Base-by-base conservation (phyloP, 1,140 invertebrate genomes). In the Notospermus geniculatus region DNA sequence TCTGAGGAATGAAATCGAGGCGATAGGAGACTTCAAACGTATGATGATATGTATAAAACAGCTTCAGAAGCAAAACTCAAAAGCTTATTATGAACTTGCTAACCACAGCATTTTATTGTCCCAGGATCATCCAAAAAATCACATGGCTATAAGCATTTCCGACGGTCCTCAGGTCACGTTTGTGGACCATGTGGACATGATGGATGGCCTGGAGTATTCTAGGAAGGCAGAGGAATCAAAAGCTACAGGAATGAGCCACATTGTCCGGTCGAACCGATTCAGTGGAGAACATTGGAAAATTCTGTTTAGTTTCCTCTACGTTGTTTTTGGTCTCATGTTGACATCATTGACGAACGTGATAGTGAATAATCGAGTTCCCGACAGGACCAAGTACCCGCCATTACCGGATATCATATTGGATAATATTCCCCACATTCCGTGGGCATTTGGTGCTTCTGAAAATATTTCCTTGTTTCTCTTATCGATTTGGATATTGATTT, bases 341-440 rank as follows among this genome's bases (percentile, higher is more conserved):
- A 98, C 95, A 32, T 92, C 95, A n/a, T 93, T 98, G 80, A 92
- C 97, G 0, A 98, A 98, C 94, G 95, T 98, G 0, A 92, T 98
- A 66, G 96, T 98, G 13, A 95, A 99, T 79, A 95, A 99, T 79
- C 87, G 97, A 67, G 95, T 98, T 19, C 96, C 95, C 45, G 94
- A 98, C 76, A 97, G 97, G 93, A 92, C 97, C 76, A 95, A 93
- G 68, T 98, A 98, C 85, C 96, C 96, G n/a, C 97, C 97, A 27
- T 85, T 99, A 66, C 97, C 97, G 19, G 97, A 99, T 82, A 90
- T 99, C 77, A 72, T 84, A 55, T 84, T 98, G 46, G 96, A 99
- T 77, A 98, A 98, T 84, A 91, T 99, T 50, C 97, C 97, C 1
- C 91, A 95, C 73, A 98, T 99, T 73, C 93, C 97, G 1, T 98